These are phyloP conservation scores for Chlamydotis undulata DNA, from an alignment of 2,113 vertebrate species.

Conservation along the genomic window DNA sequence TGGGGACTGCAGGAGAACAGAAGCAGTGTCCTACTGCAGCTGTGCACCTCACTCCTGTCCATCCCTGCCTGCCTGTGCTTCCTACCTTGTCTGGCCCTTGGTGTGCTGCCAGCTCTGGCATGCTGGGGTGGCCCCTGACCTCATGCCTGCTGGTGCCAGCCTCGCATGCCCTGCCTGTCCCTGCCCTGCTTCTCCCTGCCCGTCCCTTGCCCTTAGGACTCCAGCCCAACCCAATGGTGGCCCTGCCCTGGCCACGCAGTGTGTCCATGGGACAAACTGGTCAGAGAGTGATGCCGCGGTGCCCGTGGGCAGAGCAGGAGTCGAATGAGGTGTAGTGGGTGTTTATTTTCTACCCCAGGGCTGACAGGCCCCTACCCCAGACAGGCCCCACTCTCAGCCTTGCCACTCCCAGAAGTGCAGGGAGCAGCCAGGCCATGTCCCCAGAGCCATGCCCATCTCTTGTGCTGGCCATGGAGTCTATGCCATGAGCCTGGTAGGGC, in stretches of 20 bases:
- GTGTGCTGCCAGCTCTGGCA: not conserved
- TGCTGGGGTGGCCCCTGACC: not conserved
- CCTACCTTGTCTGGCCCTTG: not conserved
- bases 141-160: not conserved
- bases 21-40: not conserved
- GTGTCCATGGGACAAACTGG: rapidly evolving
- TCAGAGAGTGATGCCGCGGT: not conserved
- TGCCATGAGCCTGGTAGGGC: not conserved
- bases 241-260: not conserved
- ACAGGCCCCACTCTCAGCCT: not conserved
- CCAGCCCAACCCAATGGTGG: not conserved
- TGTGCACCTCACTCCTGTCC: rapidly evolving
- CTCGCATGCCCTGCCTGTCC: not conserved
- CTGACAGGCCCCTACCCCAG: not conserved
- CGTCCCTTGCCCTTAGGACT: not conserved
- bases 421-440: not conserved
- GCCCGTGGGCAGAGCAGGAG: not conserved
- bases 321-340: not conserved
- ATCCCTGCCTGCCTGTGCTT: not conserved
- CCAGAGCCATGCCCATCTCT: not conserved
- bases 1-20: not conserved
- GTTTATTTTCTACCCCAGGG: slow-evolving; percentile 24
- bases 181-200: not conserved
- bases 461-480: rapidly evolving
- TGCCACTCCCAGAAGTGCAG: not conserved